These are phyloP conservation scores for Blastomussa wellsi DNA, from an alignment of 92 coral and sea anemone genomes.

Conservation along the genomic window DNA sequence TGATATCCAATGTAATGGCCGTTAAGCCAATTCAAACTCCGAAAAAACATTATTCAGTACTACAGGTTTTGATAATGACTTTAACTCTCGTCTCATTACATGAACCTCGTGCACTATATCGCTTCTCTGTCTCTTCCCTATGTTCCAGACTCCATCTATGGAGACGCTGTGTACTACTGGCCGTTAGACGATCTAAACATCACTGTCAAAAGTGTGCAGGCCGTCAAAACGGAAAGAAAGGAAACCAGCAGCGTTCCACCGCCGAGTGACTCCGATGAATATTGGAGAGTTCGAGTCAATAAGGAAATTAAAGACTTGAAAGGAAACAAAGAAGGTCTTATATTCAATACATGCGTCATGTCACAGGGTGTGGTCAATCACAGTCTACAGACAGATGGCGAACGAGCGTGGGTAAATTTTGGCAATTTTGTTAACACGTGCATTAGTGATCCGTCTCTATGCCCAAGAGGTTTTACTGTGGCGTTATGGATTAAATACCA, in stretches of 20 bases:
- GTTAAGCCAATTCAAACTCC: too few species aligned
- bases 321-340: conserved; percentile 64
- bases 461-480: conserved; percentile 82
- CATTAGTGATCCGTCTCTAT: conserved; percentile 83
- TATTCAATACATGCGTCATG: conserved; percentile 60
- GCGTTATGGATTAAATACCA: conserved; percentile 90
- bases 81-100: too few species aligned
- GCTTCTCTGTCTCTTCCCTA: neutral
- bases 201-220: conserved; percentile 43
- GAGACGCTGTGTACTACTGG: conserved; percentile 89
- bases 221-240: neutral
- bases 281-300: conserved; percentile 64
- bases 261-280: conserved; percentile 26
- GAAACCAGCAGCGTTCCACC: neutral
- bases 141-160: conserved; percentile 80
- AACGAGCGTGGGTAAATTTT: conserved; percentile 83
- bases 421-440: conserved; percentile 86
- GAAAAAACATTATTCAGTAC: too few species aligned
- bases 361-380: conserved; percentile 70
- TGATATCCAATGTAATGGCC: too few species aligned
- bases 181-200: conserved; percentile 78
- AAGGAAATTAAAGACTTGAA: conserved; percentile 64
- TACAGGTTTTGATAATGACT: too few species aligned
- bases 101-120: too few species aligned
- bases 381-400: conserved; percentile 79